Percentiles rank a stretch among this genome's conserved stretches.
Conservation (phyloP, 2,888 invertebrate species). For the Hyposoter dolosus region DNA sequence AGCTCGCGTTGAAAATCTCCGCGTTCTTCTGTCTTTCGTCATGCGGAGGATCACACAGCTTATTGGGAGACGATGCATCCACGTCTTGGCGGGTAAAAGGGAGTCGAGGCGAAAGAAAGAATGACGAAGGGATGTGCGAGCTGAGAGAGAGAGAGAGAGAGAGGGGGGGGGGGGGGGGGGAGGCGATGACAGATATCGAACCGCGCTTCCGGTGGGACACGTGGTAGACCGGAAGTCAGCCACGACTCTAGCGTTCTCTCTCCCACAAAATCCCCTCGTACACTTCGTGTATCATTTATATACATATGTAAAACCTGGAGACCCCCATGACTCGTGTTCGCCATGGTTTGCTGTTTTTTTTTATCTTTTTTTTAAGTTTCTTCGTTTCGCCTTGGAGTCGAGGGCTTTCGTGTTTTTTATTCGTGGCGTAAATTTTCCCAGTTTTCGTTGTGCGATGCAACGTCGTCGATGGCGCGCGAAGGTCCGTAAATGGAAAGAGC, state of each 20-base stretch:
- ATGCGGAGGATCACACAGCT: conserved; percentile 32
- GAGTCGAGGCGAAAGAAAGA: conserved; percentile 32
- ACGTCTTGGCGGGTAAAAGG: conserved; percentile 17
- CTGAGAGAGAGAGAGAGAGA: conserved; percentile 27
- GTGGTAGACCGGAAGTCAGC: conserved; percentile 77
- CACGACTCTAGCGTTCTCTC: conserved; percentile 56
- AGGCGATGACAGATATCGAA: conserved; percentile 75
- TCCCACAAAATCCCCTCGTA: conserved; percentile 47
- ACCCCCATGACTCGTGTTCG: conserved; percentile 71
- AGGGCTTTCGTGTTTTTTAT: conserved; percentile 31
- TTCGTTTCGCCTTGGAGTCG: conserved; percentile 2
- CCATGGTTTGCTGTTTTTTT: conserved; percentile 1
- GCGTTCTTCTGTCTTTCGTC: conserved; percentile 58
- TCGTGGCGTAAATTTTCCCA: conserved; percentile 37
- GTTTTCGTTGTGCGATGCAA: conserved; percentile 1
- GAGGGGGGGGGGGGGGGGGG: conserved; percentile 33
- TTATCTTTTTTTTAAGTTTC: conserved; percentile 19
- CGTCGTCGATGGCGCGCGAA: conserved; percentile 42
- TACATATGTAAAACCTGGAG: conserved; percentile 47
- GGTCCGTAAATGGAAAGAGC: neutral
- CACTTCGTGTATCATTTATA: conserved; percentile 49
- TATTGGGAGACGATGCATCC: conserved; percentile 59
- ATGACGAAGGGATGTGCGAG: conserved; percentile 11
- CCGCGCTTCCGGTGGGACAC: conserved; percentile 79
- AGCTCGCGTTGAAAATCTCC: conserved; percentile 14